These are phyloP conservation scores for Spermophilus dauricus DNA, from an alignment of 2,113 vertebrate species.

Conservation along the genomic window DNA sequence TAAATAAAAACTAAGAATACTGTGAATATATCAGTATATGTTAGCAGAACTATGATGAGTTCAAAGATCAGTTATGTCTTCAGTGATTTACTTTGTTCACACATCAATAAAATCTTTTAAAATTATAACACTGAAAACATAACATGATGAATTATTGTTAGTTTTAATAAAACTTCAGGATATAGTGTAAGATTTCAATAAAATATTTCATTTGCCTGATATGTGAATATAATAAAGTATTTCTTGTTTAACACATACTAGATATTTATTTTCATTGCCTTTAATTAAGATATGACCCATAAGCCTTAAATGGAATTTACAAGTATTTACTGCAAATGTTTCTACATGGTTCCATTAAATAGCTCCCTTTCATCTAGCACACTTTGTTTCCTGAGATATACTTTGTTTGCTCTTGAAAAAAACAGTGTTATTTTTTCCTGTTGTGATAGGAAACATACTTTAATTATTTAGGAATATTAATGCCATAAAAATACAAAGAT, in stretches of 20 bases:
- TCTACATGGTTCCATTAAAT: conserved; percentile 1
- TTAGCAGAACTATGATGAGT: not conserved
- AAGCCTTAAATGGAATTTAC: conserved; percentile 39
- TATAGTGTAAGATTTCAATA: conserved; percentile 72
- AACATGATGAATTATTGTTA: not conserved
- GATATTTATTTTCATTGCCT: conserved; percentile 38
- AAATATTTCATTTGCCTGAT: conserved; percentile 65
- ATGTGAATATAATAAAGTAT: conserved; percentile 58
- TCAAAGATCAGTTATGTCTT: not conserved
- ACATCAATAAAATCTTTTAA: conserved; percentile 16
- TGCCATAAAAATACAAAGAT: conserved; percentile 69
- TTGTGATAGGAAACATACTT: not conserved
- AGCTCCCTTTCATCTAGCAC: not conserved
- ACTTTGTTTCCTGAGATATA: conserved; percentile 42
- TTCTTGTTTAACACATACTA: conserved; percentile 52
- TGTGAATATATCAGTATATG: not conserved
- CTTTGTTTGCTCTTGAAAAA: conserved; percentile 56
- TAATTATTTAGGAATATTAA: conserved; percentile 47
- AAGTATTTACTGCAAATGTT: conserved; percentile 32
- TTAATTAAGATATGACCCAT: conserved; percentile 31
- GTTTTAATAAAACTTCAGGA: conserved; percentile 61
- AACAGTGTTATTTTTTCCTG: not conserved
- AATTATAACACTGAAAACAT: conserved; percentile 3
- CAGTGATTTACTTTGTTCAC: conserved; percentile 13
- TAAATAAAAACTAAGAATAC: not conserved